Conservation (phyloP, 2,888 invertebrate genomes). For the Scaptomyza flava region DNA sequence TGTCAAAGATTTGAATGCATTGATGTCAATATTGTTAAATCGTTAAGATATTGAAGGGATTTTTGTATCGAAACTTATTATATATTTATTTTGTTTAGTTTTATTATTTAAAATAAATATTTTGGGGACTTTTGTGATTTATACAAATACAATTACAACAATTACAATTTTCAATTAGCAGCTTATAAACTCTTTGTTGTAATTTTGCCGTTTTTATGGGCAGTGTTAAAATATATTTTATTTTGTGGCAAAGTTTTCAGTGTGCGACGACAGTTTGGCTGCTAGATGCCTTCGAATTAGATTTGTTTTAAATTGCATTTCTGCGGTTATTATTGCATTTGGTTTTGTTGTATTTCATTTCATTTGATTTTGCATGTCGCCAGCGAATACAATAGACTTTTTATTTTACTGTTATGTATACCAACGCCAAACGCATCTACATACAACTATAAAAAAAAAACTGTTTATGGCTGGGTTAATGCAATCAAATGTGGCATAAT, state of each 20-base stretch:
- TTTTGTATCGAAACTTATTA: no score
- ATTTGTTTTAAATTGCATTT: constrained; percentile 68
- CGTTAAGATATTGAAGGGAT: no score
- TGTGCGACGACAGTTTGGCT: constrained; percentile 7
- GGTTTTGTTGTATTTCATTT: constrained; percentile 14
- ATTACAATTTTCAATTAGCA: no score
- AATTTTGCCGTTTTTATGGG: no score
- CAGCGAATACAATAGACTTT: not conserved
- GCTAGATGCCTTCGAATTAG: constrained; percentile 44
- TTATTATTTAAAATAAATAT: no score
- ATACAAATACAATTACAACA: no score
- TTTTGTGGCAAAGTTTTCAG: not conserved
- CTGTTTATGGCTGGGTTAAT: constrained; percentile 34
- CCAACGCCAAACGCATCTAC: not conserved
- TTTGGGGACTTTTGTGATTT: no score
- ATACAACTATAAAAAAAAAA: not conserved
- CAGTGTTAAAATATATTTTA: not conserved
- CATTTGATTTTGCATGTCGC: constrained; percentile 5
- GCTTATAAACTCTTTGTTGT: no score
- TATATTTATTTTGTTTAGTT: no score
- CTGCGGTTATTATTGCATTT: constrained; percentile 46
- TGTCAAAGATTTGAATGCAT: not conserved
- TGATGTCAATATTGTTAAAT: not conserved
- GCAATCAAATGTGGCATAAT: constrained; percentile 60
- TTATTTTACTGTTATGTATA: not conserved